Base-by-base conservation (phyloP, 1,140 invertebrate genomes). In the Galendromus occidentalis region DNA sequence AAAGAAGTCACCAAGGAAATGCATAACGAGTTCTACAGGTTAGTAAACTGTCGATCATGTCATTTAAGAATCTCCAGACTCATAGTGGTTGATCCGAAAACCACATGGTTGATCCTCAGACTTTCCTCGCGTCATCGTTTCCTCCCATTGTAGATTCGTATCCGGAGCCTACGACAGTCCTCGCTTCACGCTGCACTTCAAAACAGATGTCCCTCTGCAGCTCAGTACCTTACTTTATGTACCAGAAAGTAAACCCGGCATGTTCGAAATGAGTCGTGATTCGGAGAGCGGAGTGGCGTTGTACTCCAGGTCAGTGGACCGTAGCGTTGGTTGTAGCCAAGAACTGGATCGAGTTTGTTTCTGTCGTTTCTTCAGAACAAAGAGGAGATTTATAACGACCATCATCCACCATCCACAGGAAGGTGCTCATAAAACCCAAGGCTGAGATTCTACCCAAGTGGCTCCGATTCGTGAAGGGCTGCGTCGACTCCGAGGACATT, bases 401-500 rank as follows among this genome's bases (percentile, higher is more conserved):
- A 6, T 9, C 9, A 4, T 39, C 33, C 33, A 6, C 4, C 9
- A 9, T 39, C 33, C 66, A 86, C 30, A 80, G 88, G 47, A 92
- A 92, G 76, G 79, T 84, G 2, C 78, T 97, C 64, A 95, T 97
- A 39, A 90, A 93, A 76, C 87, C 83, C 68, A 88, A 86, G 73
- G 85, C 88, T 0, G 90, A 91, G 67, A 83, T 97, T 68, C 76
- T 97, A 67, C 92, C 92, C 0, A 91, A 91, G 74, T 97, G 91
- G 90, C 77, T 96, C 51, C 77, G 91, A 71, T 97, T 96, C 76
- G 77, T 95, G 1, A 94, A 89, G 85, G 88, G 86, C 85, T 75
- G 66, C 28, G 89, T 97, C 7, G 93, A 97, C 78, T 94, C 89
- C 6, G 93, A 97, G 80, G 93, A 98, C 73, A 96, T 98, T 80